These are phyloP conservation scores for Camelus dromedarius DNA, from an alignment of 2,113 vertebrate species.

Conservation along the genomic window DNA sequence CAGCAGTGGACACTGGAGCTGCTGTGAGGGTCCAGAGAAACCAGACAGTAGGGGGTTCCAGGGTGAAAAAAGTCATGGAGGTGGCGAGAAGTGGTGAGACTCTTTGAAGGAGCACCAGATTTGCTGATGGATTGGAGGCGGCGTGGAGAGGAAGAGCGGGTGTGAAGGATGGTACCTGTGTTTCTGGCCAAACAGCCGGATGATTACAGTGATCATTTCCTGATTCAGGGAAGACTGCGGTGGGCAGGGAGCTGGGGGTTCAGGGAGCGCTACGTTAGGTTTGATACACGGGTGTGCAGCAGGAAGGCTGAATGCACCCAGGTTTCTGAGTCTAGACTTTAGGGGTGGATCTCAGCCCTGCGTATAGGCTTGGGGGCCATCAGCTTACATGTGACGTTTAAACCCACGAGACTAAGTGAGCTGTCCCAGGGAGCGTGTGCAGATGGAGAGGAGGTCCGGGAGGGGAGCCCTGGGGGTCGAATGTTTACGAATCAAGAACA, in stretches of 20 bases:
- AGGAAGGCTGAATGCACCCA: neutral
- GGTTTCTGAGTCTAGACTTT: neutral
- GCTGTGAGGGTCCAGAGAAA: neutral
- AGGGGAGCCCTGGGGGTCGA: neutral
- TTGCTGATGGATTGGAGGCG: neutral
- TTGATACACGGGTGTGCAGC: accelerated
- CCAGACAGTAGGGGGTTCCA: accelerated
- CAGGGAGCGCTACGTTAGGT: accelerated
- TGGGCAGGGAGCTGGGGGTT: neutral
- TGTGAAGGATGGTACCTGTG: neutral
- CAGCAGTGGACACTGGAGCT: accelerated
- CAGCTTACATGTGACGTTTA: neutral
- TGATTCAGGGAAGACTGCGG: neutral
- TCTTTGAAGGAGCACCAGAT: neutral
- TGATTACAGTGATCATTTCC: neutral
- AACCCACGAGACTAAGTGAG: neutral
- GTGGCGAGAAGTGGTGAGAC: neutral
- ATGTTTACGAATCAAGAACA: neutral
- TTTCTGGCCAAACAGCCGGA: neutral
- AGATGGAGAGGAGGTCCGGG: neutral
- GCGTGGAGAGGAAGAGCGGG: neutral
- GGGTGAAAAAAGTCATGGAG: accelerated
- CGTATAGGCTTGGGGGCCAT: neutral
- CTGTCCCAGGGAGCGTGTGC: accelerated
- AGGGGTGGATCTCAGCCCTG: neutral